These are phyloP conservation scores for Aquatica leii DNA, from an alignment of 2,888 invertebrate genomes.

Conservation along the genomic window DNA sequence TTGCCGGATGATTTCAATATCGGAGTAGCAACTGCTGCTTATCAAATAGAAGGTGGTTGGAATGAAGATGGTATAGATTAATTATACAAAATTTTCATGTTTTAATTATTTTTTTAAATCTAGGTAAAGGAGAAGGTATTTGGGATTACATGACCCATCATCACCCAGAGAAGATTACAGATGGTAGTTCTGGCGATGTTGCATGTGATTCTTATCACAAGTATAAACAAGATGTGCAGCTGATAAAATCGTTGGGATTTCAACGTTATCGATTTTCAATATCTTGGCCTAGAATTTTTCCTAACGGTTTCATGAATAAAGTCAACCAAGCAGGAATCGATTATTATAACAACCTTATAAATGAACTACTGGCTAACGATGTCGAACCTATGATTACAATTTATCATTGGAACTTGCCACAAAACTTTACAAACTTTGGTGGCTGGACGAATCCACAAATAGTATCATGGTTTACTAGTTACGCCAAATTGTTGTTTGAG, in stretches of 20 bases:
- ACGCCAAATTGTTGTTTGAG: constrained; percentile 62
- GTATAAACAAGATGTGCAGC: constrained; percentile 45
- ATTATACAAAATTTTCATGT: neutral
- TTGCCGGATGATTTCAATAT: constrained; percentile 46
- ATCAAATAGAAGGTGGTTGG: constrained; percentile 65
- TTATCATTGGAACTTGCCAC: constrained; percentile 74
- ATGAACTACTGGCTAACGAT: constrained; percentile 60
- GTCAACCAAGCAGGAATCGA: constrained; percentile 69
- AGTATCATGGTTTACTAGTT: constrained; percentile 65
- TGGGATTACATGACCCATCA: constrained; percentile 64
- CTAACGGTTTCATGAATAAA: constrained; percentile 63
- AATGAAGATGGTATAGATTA: constrained; percentile 59
- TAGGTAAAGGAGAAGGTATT: constrained; percentile 63
- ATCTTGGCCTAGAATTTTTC: constrained; percentile 73
- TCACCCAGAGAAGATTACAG: constrained; percentile 61
- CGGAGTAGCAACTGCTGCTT: constrained; percentile 59
- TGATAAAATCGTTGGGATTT: constrained; percentile 65
- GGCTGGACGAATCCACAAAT: constrained; percentile 35
- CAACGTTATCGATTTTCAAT: constrained; percentile 67
- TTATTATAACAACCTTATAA: constrained; percentile 69
- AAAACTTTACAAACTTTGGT: constrained; percentile 52
- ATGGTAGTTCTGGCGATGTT: constrained; percentile 52
- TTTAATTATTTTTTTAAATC: neutral
- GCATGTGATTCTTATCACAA: constrained; percentile 36
- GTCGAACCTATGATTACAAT: constrained; percentile 71